These are phyloP conservation scores for Mirounga angustirostris DNA, from an alignment of 2,113 vertebrate genomes.

Conservation along the genomic window DNA sequence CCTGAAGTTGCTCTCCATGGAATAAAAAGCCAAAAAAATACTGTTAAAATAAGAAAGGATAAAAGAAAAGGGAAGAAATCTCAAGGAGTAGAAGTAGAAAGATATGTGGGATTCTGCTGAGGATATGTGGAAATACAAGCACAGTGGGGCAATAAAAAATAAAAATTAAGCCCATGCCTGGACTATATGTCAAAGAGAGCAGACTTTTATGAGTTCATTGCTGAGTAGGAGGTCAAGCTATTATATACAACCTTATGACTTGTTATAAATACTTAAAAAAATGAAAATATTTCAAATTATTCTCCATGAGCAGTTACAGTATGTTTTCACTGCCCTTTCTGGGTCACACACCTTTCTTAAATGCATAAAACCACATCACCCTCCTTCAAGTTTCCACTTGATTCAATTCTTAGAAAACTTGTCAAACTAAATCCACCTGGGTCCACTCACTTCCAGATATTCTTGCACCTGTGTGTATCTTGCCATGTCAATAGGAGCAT, in stretches of 20 bases:
- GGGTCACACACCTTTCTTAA: background rate
- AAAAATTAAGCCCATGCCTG: background rate
- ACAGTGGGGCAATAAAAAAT: background rate
- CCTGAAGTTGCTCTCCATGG: background rate
- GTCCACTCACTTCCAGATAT: background rate
- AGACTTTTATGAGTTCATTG: background rate
- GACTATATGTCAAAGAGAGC: background rate
- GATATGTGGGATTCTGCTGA: background rate
- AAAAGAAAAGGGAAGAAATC: background rate
- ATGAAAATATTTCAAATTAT: background rate
- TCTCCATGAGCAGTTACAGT: background rate
- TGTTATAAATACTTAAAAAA: background rate
- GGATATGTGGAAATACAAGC: background rate
- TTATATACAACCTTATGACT: background rate
- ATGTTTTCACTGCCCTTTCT: background rate
- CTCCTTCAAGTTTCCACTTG: background rate
- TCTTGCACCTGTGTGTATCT: background rate
- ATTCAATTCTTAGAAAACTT: background rate
- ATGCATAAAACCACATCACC: background rate
- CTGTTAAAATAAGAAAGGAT: background rate
- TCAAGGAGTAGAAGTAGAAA: background rate
- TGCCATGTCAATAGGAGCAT: background rate
- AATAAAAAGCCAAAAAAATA: background rate
- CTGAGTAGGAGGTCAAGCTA: background rate
- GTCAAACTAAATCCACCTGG: background rate